A percentile compares a stretch with the other conserved stretches of the same genome.
Evolutionary conservation across 2,888 invertebrate species (phyloP).

Genomic region (Sphaeridia pumilis): DNA sequence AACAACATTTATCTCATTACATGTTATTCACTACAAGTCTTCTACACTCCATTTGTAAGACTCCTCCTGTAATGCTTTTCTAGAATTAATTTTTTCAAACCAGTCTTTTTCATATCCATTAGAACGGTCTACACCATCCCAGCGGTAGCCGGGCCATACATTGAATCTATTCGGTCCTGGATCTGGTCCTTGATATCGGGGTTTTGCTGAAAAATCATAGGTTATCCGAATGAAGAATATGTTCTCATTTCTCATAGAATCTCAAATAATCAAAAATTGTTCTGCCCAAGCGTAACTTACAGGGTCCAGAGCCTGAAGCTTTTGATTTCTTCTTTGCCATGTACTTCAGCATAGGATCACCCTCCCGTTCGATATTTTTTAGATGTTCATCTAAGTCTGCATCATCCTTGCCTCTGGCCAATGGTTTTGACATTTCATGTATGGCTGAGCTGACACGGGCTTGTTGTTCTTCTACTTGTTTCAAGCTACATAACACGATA

Average conservation of each 20-base stretch:
- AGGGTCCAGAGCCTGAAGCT: conserved; percentile 45
- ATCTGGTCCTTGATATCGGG: conserved; percentile 68
- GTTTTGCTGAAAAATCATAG: conserved; percentile 46
- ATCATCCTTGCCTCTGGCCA: conserved; percentile 82
- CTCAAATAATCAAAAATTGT: neutral
- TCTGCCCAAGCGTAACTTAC: conserved; percentile 5
- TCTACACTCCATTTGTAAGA: conserved; percentile 90
- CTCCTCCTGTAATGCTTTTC: conserved; percentile 65
- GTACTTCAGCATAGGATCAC: conserved; percentile 89
- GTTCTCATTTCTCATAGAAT: neutral
- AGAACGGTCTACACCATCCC: conserved; percentile 97
- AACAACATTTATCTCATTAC: no score
- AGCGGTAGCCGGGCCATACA: conserved; percentile 84
- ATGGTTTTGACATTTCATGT: conserved; percentile 77
- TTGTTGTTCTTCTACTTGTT: conserved; percentile 65
- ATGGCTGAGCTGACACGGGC: conserved; percentile 58
- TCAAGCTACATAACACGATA: conserved; percentile 45
- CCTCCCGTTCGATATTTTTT: conserved; percentile 61
- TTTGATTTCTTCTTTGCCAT: conserved; percentile 59
- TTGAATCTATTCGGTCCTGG: conserved; percentile 79
- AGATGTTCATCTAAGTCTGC: conserved; percentile 69
- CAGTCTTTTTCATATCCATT: conserved; percentile 89
- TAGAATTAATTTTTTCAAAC: conserved; percentile 64
- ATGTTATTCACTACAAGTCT: conserved; percentile 71
- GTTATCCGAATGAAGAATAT: neutral